These are phyloP conservation scores for Zaprionus kolodkinae DNA, from an alignment of 1,140 invertebrate species.

Conservation along the genomic window DNA sequence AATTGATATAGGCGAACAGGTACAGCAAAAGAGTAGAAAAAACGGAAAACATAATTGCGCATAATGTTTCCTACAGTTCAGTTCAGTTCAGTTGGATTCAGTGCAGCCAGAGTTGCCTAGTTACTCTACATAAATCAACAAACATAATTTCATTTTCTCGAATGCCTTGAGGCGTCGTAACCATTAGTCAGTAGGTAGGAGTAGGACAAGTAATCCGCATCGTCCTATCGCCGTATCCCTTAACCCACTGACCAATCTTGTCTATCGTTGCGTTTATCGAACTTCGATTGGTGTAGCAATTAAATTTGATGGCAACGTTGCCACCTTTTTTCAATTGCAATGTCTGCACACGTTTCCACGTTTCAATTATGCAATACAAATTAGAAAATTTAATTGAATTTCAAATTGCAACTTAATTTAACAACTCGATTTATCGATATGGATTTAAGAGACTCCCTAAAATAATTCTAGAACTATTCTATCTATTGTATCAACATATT, in stretches of 20 bases:
- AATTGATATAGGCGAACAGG: conserved; percentile 8
- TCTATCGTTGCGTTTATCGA: background rate
- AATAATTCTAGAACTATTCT: too few species aligned
- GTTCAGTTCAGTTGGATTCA: too few species aligned
- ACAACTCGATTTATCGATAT: background rate
- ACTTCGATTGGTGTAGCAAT: conserved; percentile 71
- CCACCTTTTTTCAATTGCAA: conserved; percentile 61
- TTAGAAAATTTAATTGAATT: conserved; percentile 42
- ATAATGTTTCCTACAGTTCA: background rate
- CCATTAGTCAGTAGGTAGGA: background rate
- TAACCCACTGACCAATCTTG: conserved; percentile 61
- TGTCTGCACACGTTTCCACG: conserved; percentile 60
- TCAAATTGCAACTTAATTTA: background rate
- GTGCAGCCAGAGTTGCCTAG: conserved; percentile 2
- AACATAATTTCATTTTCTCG: conserved; percentile 2
- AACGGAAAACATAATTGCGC: background rate
- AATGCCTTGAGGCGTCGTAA: background rate
- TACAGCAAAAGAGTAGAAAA: conserved; percentile 26
- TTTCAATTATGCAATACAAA: conserved; percentile 60
- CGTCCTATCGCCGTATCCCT: background rate
- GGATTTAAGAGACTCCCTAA: background rate
- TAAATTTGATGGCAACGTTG: conserved; percentile 69
- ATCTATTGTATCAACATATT: too few species aligned
- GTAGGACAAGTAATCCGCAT: background rate
- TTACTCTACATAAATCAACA: conserved; percentile 7